These are phyloP conservation scores for Eupristina koningsbergeri DNA, from an alignment of 1,140 invertebrate species.

Conservation along the genomic window DNA sequence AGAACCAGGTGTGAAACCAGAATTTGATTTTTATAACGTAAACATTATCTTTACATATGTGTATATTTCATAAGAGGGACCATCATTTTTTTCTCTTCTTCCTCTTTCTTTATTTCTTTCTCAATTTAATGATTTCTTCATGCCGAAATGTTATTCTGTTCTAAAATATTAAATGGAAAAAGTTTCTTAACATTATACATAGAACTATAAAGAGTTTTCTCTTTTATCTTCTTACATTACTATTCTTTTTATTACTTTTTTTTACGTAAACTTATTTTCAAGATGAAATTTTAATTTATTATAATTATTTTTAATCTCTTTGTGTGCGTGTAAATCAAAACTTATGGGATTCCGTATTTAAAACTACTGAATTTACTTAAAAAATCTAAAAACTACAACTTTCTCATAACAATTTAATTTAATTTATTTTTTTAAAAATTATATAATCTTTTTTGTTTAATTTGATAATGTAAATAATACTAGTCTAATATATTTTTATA, in stretches of 20 bases:
- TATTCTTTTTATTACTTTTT: background rate
- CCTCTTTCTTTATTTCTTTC: background rate
- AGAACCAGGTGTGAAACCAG: constrained; percentile 56
- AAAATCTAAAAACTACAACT: background rate
- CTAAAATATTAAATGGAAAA: constrained; percentile 16
- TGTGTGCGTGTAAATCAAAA: background rate
- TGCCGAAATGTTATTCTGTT: constrained; percentile 2
- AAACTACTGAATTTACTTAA: background rate
- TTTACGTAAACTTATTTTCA: constrained; percentile 38
- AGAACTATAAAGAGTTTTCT: background rate
- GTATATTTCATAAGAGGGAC: background rate
- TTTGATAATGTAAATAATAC: background rate
- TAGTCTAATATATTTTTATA: constrained; percentile 17
- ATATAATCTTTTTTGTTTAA: too few species aligned
- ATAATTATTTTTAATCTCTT: constrained; percentile 8
- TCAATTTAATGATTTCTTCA: background rate
- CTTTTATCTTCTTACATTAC: background rate
- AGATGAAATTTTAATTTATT: constrained; percentile 36
- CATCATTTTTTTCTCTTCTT: background rate
- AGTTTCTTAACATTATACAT: constrained; percentile 12
- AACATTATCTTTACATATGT: constrained; percentile 7
- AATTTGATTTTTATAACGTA: constrained; percentile 42
- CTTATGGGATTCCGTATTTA: constrained; percentile 7
- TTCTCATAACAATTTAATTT: background rate
- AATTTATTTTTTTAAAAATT: background rate